phyloP scores from a whole-genome alignment of 1,140 invertebrate genomes.

The Brachystomella parvula region DNA sequence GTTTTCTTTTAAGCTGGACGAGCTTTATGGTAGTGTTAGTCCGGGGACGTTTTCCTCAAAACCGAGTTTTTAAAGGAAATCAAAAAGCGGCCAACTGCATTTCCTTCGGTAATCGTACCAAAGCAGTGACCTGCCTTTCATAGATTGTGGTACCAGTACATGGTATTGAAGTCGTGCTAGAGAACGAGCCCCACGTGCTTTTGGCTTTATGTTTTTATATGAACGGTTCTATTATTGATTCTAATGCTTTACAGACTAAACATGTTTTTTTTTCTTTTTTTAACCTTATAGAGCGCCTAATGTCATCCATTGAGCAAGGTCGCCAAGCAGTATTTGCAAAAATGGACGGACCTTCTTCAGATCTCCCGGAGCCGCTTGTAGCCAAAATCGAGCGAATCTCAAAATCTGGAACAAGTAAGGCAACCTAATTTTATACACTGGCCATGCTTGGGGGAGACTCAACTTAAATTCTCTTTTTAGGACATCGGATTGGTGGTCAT shows the following conservation, averaged over 20 bases:
- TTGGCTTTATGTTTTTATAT: neutral
- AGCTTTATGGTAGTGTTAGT: too few relatives aligned
- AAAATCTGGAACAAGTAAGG: slow-evolving; percentile 57
- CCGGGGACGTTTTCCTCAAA: too few relatives aligned
- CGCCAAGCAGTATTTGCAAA: slow-evolving; percentile 57
- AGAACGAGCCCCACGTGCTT: neutral
- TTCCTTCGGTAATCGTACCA: too few relatives aligned
- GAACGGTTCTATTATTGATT: neutral
- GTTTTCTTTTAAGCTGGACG: too few relatives aligned
- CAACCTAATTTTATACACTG: slow-evolving; percentile 2
- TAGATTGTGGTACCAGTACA: too few relatives aligned
- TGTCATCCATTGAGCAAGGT: slow-evolving; percentile 57
- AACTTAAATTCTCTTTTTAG: slow-evolving; percentile 40
- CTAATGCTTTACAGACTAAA: neutral
- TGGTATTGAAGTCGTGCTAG: neutral
- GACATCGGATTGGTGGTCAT: slow-evolving; percentile 67
- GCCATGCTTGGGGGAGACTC: neutral
- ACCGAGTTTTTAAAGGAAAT: too few relatives aligned
- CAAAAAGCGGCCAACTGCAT: too few relatives aligned
- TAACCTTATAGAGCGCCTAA: slow-evolving; percentile 57
- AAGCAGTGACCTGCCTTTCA: too few relatives aligned
- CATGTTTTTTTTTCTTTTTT: neutral
- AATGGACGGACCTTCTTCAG: slow-evolving; percentile 46
- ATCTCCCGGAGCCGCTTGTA: slow-evolving; percentile 51
- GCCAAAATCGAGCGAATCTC: slow-evolving; percentile 57